Base-by-base conservation (phyloP, 2,888 invertebrate genomes). In the Drosophila vallismaia region DNA sequence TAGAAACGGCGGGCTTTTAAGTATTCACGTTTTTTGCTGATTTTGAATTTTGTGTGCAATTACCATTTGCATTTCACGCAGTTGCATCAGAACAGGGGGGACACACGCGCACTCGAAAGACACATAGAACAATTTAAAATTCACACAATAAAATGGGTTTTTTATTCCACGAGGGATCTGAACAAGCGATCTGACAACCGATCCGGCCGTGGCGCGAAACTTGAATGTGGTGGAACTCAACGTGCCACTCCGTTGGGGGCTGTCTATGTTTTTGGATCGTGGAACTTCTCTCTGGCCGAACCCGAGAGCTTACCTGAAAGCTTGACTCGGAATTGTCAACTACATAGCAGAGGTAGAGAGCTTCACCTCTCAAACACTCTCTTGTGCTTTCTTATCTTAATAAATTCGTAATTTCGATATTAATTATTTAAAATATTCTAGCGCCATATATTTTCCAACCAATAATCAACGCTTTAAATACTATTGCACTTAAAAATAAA, bases 401-500 rank as follows among this genome's bases (percentile, higher is more conserved):
- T 19, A 19, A 14, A 14, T 14, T 14, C 14, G 14, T 14, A 14
- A 14, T 14, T 14, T 1, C 10, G 9, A 49, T 33, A 14, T 36
- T 33, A 14, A 63, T 14, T 28, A 63, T 40, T 50, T 63, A 48
- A 54, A 68, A 66, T 69, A 69, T 48, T 7, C 12, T 36, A 5
- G 55, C 55, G 64, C 69, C 69, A 55, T 66, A 69, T 66, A 66
- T 69, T 66, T 66, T 42, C 33, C 70, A 38, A 53, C 49, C 44
- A 57, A 50, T 57, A 53, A 62, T 67, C 56, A 66, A 66, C 70
- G 74, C 77, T 86, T 68, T 86, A 79, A 73, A 88, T 73, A 73
- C 88, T 89, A 90, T 90, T 90, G 88, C 90, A 89, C 90, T 89
- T 89, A 89, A 81, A 80, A 74, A 69, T 89, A 89, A 76, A 71